phyloP scores from a whole-genome alignment of 2,888 invertebrate genomes.

The Meghimatium bilineatum region DNA sequence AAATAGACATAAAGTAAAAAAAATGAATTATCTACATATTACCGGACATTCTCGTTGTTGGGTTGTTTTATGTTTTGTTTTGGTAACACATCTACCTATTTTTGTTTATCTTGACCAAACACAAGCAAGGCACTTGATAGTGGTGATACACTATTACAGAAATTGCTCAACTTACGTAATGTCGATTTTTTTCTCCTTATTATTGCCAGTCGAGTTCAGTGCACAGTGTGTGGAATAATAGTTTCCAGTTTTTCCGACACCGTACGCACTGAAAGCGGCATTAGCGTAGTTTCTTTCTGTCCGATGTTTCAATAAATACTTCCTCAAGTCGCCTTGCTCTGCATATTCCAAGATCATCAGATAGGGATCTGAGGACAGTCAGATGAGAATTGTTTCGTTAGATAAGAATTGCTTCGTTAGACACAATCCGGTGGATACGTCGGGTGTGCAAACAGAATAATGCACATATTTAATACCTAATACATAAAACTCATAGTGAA shows the following conservation, averaged over 20 bases:
- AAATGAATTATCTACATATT: too few species aligned
- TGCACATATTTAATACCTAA: too few species aligned
- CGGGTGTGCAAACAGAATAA: too few species aligned
- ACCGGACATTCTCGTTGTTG: too few species aligned
- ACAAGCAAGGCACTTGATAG: not conserved
- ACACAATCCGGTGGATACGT: too few species aligned
- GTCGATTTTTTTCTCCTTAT: not conserved
- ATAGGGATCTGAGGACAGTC: conserved; percentile 9
- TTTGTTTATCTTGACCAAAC: too few species aligned
- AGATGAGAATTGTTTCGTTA: not conserved
- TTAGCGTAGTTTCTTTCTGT: conserved; percentile 43
- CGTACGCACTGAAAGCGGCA: conserved; percentile 31
- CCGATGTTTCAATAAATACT: conserved; percentile 7
- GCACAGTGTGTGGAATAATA: not conserved
- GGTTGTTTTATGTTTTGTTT: too few species aligned
- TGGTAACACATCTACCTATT: too few species aligned
- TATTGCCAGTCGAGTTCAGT: not conserved
- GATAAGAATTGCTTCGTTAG: too few species aligned
- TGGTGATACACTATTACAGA: too few species aligned
- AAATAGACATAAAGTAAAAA: too few species aligned
- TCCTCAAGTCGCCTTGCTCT: conserved; percentile 34
- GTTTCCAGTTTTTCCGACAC: not conserved
- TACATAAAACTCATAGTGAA: too few species aligned
- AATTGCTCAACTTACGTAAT: not conserved
- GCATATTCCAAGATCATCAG: conserved; percentile 33